phyloP scores from a whole-genome alignment of 2,888 invertebrate species.

The Tricholauxania praeusta region DNA sequence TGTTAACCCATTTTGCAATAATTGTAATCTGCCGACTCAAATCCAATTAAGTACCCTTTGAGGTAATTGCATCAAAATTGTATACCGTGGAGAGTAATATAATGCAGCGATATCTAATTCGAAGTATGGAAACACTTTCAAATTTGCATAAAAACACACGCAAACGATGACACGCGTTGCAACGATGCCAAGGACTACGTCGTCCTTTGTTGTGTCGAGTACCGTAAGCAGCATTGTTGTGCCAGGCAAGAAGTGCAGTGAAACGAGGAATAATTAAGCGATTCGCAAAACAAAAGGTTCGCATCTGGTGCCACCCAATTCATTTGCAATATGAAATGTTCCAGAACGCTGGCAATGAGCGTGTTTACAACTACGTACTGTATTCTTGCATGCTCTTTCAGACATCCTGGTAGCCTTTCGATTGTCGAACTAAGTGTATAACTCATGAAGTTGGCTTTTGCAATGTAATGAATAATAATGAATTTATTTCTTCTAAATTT shows the following conservation, averaged over 20 bases:
- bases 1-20: not conserved
- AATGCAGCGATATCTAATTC: not conserved
- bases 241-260: not conserved
- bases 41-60: slow-evolving; percentile 9
- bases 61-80: not conserved
- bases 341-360: no score
- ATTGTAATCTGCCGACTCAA: not conserved
- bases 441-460: no score
- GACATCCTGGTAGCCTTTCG: no score
- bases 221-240: not conserved
- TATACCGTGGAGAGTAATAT: not conserved
- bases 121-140: slow-evolving; percentile 5
- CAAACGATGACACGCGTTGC: not conserved
- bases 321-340: no score
- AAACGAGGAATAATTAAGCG: slow-evolving; percentile 2
- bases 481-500: no score
- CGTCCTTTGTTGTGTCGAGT: not conserved
- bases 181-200: not conserved
- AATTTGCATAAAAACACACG: slow-evolving; percentile 14
- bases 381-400: no score
- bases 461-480: no score
- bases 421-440: no score
- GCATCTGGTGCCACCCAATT: not conserved
- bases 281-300: not conserved
- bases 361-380: no score